Conservation (phyloP, 2,888 invertebrate species). For the Drosophila bunnanda region DNA sequence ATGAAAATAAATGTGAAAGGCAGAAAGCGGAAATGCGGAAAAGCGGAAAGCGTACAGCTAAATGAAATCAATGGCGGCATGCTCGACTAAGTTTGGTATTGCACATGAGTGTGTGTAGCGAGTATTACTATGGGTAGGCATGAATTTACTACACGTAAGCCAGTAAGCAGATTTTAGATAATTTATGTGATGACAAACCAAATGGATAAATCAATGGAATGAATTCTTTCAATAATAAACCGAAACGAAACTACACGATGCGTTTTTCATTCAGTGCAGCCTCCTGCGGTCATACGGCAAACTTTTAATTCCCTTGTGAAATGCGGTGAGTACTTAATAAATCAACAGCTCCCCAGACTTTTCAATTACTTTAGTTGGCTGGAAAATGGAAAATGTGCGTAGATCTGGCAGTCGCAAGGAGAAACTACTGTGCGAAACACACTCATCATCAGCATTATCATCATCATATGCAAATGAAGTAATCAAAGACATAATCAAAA, state of each 20-base stretch:
- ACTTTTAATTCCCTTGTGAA: conserved; percentile 14
- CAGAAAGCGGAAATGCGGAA: conserved; percentile 15
- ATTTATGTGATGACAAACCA: conserved; percentile 67
- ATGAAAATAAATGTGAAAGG: conserved; percentile 25
- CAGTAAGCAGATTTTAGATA: conserved; percentile 65
- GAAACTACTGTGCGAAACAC: neutral
- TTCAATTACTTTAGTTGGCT: conserved; percentile 13
- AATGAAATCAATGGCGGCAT: conserved; percentile 36
- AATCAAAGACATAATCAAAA: conserved; percentile 6
- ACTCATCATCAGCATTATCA: neutral
- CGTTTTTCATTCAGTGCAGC: neutral
- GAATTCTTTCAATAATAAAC: conserved; percentile 58
- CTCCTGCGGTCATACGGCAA: conserved; percentile 1
- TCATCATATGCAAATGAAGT: conserved; percentile 15
- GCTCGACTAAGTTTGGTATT: conserved; percentile 38
- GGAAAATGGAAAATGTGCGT: neutral
- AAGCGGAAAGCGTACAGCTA: conserved; percentile 10
- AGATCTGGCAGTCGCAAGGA: neutral
- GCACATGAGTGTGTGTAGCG: conserved; percentile 37
- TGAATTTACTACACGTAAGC: conserved; percentile 70
- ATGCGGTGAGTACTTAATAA: conserved; percentile 35
- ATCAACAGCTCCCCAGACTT: conserved; percentile 9
- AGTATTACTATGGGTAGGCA: conserved; percentile 59
- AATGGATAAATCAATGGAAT: conserved; percentile 52
- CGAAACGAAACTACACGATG: conserved; percentile 24